Conservation (phyloP, 2,888 invertebrate species). For the Sinhomidia bicolor region DNA sequence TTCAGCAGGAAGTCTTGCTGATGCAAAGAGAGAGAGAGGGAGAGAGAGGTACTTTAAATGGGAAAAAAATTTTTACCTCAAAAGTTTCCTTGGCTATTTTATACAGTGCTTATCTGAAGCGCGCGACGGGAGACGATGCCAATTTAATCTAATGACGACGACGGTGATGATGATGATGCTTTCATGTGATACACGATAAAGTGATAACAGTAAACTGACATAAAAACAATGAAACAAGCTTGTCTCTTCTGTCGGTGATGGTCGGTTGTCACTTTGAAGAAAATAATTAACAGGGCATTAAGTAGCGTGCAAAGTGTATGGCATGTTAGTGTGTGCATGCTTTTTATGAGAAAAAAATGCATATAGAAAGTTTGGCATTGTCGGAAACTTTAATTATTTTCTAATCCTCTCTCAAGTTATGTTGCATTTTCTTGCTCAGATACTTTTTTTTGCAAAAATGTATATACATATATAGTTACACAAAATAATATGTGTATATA, state of each 20-base stretch:
- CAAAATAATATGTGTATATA: too few species aligned
- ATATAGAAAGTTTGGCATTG: neutral
- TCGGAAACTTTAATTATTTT: neutral
- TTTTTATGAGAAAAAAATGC: neutral
- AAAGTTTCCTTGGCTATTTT: neutral
- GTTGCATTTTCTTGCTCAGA: neutral
- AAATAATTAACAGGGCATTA: conserved; percentile 29
- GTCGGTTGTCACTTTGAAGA: conserved; percentile 26
- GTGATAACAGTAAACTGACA: neutral
- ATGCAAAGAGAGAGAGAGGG: too few species aligned
- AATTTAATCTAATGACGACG: neutral
- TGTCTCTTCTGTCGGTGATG: neutral
- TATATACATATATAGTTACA: too few species aligned
- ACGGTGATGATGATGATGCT: neutral
- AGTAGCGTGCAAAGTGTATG: conserved; percentile 17
- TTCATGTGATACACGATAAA: neutral
- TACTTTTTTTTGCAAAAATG: neutral
- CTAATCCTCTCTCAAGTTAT: neutral
- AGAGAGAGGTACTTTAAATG: conserved; percentile 10
- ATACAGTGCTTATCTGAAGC: neutral
- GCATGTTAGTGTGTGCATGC: neutral
- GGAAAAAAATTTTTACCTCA: conserved; percentile 11
- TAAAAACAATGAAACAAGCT: conserved; percentile 1
- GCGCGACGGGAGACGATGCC: conserved; percentile 12
- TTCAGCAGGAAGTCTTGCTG: conserved; percentile 39